Conservation (phyloP, 2,113 vertebrate species). For the Dicaeum eximium region DNA sequence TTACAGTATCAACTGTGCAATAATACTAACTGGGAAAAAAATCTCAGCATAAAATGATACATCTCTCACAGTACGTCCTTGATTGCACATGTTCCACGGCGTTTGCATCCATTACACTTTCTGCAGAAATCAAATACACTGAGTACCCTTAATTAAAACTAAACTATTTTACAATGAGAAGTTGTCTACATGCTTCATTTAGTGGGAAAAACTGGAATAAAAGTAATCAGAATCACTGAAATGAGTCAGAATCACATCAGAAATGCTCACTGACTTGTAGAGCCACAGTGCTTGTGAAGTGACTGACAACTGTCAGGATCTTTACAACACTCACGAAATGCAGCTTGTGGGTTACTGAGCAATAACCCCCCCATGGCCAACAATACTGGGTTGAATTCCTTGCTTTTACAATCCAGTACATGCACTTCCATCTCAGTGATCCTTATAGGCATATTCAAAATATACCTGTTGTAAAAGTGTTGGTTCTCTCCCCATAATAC, state of each 20-base stretch:
- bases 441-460: background rate
- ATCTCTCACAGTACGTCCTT: background rate
- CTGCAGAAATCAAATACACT: slow-evolving; percentile 27
- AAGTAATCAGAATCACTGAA: slow-evolving; percentile 44
- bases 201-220: slow-evolving; percentile 44
- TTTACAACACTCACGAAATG: background rate
- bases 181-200: slow-evolving; percentile 61
- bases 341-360: slow-evolving; percentile 3
- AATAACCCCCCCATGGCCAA: background rate
- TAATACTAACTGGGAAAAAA: slow-evolving; percentile 61
- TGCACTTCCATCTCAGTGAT: slow-evolving; percentile 79
- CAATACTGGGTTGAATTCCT: background rate
- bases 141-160: slow-evolving; percentile 38
- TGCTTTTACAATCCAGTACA: slow-evolving; percentile 69
- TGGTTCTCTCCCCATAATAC: background rate
- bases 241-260: slow-evolving; percentile 29
- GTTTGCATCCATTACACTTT: slow-evolving; percentile 25
- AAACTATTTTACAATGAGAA: slow-evolving; percentile 50
- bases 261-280: slow-evolving; percentile 14
- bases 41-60: slow-evolving; percentile 53
- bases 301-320: background rate
- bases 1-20: slow-evolving; percentile 67
- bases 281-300: slow-evolving; percentile 19
- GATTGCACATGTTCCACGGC: slow-evolving; percentile 52
- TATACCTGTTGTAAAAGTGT: background rate